Percentiles rank a stretch among this genome's conserved stretches.
These are phyloP conservation scores for Deroptyus accipitrinus DNA, from an alignment of 2,113 vertebrate species.

Conservation along the genomic window DNA sequence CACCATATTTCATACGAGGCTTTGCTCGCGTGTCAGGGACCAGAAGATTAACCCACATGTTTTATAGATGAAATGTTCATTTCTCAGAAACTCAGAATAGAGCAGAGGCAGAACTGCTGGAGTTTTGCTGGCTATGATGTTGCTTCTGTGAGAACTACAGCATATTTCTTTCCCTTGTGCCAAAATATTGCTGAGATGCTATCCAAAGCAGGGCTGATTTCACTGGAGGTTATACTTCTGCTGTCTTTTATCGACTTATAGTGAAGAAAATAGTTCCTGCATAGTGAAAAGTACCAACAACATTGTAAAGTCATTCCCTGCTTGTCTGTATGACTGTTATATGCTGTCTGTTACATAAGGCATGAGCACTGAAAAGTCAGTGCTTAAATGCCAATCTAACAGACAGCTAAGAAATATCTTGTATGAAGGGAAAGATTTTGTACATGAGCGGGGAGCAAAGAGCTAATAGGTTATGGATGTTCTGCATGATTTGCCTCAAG, in stretches of 20 bases:
- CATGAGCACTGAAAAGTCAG: neutral
- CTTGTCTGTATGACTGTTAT: neutral
- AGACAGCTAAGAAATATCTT: neutral
- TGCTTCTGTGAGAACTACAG: neutral
- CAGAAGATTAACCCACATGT: neutral
- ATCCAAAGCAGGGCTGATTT: neutral
- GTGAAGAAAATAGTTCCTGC: neutral
- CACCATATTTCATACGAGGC: neutral
- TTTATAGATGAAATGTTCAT: neutral
- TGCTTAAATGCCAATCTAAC: neutral
- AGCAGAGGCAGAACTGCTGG: neutral
- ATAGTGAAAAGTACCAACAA: neutral
- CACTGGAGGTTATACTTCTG: neutral
- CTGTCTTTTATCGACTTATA: neutral
- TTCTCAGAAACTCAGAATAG: neutral
- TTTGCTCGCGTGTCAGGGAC: neutral
- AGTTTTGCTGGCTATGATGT: neutral
- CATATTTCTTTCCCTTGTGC: neutral
- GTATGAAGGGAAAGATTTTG: neutral
- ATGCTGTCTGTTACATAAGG: conserved; percentile 4
- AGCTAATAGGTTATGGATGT: neutral
- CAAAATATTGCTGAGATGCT: neutral
- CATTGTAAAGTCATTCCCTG: neutral
- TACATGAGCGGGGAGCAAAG: neutral
- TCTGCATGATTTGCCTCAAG: neutral